These are phyloP conservation scores for Nematolebias whitei DNA, from an alignment of 2,113 vertebrate genomes.

Conservation along the genomic window DNA sequence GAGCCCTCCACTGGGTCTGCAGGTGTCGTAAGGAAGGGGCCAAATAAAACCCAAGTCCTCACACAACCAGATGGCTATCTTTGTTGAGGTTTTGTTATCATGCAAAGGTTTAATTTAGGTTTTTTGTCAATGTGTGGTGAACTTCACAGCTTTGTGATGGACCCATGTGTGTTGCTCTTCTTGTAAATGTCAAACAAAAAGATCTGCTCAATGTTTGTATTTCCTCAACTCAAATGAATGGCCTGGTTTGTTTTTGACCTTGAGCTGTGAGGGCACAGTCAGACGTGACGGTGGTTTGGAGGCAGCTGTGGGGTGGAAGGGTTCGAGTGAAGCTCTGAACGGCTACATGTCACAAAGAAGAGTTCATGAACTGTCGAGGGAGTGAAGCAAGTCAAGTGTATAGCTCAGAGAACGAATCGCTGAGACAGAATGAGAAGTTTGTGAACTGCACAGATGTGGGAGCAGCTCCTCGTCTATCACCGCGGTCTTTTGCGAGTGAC, in stretches of 20 bases:
- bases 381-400: not conserved
- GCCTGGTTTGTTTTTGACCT: not conserved
- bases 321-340: not conserved
- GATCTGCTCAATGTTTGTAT: not conserved
- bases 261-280: conserved; percentile 5
- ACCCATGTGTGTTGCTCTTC: not conserved
- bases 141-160: not conserved
- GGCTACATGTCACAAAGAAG: not conserved
- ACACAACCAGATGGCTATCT: conserved; percentile 38
- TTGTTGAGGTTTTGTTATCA: conserved; percentile 12
- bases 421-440: not conserved
- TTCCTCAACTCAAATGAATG: not conserved
- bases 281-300: not conserved
- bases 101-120: not conserved
- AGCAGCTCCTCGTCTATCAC: conserved; percentile 59
- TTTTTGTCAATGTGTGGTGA: not conserved
- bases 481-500: conserved; percentile 89
- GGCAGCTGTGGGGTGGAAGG: not conserved
- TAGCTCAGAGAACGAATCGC: not conserved
- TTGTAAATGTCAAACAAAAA: not conserved
- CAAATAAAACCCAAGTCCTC: not conserved
- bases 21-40: conserved; percentile 6
- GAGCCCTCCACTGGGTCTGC: not conserved
- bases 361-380: conserved; percentile 9
- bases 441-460: conserved; percentile 47